Percentiles rank a stretch among this genome's conserved stretches.
Conservation (phyloP, 2,113 vertebrate genomes). For the Hydrolagus affinis region DNA sequence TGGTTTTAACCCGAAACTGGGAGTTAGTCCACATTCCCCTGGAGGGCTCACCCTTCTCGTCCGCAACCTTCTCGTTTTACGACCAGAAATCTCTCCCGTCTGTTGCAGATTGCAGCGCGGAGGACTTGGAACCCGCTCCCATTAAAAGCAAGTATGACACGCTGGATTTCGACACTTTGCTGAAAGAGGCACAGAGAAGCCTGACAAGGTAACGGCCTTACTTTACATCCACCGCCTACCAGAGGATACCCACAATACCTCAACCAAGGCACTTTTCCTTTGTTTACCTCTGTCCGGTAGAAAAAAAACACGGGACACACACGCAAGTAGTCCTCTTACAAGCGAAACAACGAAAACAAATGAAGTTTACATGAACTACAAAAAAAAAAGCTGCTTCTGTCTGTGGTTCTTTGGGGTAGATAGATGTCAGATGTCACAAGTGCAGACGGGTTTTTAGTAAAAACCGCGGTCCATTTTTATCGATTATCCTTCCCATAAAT, state of each 20-base stretch:
- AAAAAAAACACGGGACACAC: conserved; percentile 54
- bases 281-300: conserved; percentile 95
- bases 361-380: conserved; percentile 77
- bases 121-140: conserved; percentile 72
- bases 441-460: conserved; percentile 45
- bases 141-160: conserved; percentile 95
- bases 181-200: conserved; percentile 95
- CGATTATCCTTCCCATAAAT: conserved; percentile 40
- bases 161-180: conserved; percentile 96
- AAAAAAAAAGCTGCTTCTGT: conserved; percentile 89
- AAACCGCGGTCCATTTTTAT: conserved; percentile 61
- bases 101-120: conserved; percentile 55
- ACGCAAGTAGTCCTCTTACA: conserved; percentile 70
- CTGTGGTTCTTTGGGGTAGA: conserved; percentile 68
- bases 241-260: conserved; percentile 81
- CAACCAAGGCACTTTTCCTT: conserved; percentile 89
- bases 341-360: conserved; percentile 46
- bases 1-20: neutral
- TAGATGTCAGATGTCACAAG: conserved; percentile 62
- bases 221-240: conserved; percentile 47
- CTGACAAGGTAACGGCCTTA: conserved; percentile 89
- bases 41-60: neutral
- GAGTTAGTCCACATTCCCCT: neutral
- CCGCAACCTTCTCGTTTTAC: too few species aligned
- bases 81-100: neutral